Percentiles rank a stretch among this genome's conserved stretches.
Evolutionary conservation across 2,113 vertebrate species (phyloP).

Genomic region (Ciconia stormi): DNA sequence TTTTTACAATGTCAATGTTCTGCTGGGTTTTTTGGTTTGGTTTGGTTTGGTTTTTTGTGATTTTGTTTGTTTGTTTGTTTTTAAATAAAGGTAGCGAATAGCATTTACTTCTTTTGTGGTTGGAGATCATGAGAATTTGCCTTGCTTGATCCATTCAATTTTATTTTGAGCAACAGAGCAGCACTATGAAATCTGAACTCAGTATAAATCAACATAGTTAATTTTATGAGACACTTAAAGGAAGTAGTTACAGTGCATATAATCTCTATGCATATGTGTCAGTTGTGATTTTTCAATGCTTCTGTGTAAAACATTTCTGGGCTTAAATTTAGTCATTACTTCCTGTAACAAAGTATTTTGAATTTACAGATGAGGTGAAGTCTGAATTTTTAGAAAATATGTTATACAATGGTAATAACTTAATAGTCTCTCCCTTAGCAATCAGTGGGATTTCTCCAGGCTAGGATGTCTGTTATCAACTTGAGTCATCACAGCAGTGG

Average conservation of each 20-base stretch:
- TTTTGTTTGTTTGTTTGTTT: background rate
- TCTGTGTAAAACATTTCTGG: background rate
- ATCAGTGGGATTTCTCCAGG: background rate
- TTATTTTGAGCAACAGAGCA: background rate
- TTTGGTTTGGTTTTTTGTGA: background rate
- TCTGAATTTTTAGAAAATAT: background rate
- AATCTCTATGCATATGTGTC: background rate
- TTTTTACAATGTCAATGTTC: background rate
- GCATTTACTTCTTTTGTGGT: background rate
- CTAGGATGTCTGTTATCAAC: background rate
- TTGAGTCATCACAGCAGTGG: background rate
- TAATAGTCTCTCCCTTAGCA: background rate
- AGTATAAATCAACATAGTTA: background rate
- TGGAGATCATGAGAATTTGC: background rate
- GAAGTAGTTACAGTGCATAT: background rate
- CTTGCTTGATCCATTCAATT: background rate
- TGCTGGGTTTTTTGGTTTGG: background rate
- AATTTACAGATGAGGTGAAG: background rate
- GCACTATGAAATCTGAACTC: background rate
- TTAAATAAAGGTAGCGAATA: background rate
- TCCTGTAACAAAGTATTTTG: background rate
- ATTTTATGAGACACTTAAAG: background rate
- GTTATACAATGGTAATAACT: background rate
- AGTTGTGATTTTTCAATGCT: background rate
- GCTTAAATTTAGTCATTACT: background rate